Evolutionary conservation across 1,140 invertebrate species (phyloP), one percentile per base, ranked within the genome.

Genomic region (Camponotus vicinus): DNA sequence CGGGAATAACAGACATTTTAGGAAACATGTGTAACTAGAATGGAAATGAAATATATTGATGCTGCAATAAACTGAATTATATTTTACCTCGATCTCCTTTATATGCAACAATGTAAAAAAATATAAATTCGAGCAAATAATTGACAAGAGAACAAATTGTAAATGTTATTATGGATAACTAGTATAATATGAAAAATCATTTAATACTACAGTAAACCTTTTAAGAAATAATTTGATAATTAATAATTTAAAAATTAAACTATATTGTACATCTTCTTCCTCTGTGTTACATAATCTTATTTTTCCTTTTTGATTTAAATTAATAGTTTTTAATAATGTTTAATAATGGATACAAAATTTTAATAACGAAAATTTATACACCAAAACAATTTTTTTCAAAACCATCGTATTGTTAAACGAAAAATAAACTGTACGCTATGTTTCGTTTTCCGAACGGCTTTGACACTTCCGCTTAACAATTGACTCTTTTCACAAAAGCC

Each of bases 391-490:
- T 57, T 18, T 80, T 42, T 15, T 40, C n/a, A 11, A 0, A 42
- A 21, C 13, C 27, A 11, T 45, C 32, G 7, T 67, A 63, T 67
- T 37, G 59, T 42, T 66, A 78, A 49, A 78, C 61, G 61, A 21
- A 59, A 57, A 71, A 70, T 34, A 80, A 57, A 55, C 67, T n/a
- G 4, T 34, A 11, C 64, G 45, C 32, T 52, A 37, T 21, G 66
- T 71, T 32, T 37, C 78, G 13, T 57, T 32, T 13, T 55, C n/a
- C 45, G 49, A 13, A 8, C 78, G 15, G 49, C 64, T 80, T 57
- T 80, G 49, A 70, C 49, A 70, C 66, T 80, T 80, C 27, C 49
- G 66, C 21, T 70, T 55, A 40, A 57, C 66, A 70, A 79, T 67
- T 70, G 78, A 67, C 6, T 80, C 55, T 67, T 80, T 40, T 40